Conservation (phyloP, 2,797 vertebrate species). For the Fistularia tabacaria region DNA sequence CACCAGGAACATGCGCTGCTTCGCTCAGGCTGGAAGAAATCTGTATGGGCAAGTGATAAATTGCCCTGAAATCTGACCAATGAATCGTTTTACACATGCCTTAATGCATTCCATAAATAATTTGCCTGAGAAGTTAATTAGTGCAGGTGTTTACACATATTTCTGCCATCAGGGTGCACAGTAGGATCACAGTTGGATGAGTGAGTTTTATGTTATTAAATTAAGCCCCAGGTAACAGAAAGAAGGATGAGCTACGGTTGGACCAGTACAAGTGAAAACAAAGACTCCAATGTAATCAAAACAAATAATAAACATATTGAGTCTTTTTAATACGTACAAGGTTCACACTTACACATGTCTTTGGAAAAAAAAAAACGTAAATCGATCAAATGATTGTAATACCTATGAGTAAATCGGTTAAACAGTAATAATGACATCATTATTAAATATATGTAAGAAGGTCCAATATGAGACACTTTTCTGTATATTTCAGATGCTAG, state of each 20-base stretch:
- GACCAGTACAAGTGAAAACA: slow-evolving; percentile 61
- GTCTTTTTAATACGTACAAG: too few relatives aligned
- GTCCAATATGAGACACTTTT: too few relatives aligned
- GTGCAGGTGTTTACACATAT: slow-evolving; percentile 75
- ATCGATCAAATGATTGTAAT: too few relatives aligned
- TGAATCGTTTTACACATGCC: slow-evolving; percentile 65
- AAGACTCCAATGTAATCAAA: slow-evolving; percentile 17
- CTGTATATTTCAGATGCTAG: too few relatives aligned
- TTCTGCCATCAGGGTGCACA: slow-evolving; percentile 72
- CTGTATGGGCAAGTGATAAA: slow-evolving; percentile 62
- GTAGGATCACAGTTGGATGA: slow-evolving; percentile 70
- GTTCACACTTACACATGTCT: too few relatives aligned
- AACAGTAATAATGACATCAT: too few relatives aligned
- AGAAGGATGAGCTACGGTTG: slow-evolving; percentile 68
- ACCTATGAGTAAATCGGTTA: too few relatives aligned
- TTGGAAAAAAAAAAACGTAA: background rate
- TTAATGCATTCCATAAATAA: slow-evolving; percentile 74
- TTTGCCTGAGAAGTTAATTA: slow-evolving; percentile 70
- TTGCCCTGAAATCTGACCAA: slow-evolving; percentile 65
- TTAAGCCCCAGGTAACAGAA: slow-evolving; percentile 66
- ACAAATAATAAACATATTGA: slow-evolving; percentile 3
- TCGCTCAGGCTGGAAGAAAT: slow-evolving; percentile 48
- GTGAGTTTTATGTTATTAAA: slow-evolving; percentile 71
- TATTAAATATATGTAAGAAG: too few relatives aligned
- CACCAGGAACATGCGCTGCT: slow-evolving; percentile 27